Conservation (phyloP, 2,888 invertebrate species). For the Caenorhabditis uteleia region DNA sequence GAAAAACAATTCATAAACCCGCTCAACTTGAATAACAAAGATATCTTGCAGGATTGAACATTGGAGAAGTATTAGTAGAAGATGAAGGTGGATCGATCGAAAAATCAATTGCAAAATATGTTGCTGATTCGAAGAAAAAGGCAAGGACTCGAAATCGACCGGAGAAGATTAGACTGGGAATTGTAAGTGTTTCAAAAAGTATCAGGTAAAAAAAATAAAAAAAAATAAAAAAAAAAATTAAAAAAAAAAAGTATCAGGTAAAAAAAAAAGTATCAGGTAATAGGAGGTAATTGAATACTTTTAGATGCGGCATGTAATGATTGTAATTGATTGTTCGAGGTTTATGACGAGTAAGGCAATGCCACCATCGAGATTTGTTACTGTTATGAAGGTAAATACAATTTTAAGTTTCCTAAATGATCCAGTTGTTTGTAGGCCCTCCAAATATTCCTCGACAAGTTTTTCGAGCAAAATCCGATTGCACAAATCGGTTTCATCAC, state of each 20-base stretch:
- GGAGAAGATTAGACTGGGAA: conserved; percentile 84
- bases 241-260: background rate
- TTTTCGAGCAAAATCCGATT: conserved; percentile 97
- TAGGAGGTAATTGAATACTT: conserved; percentile 13
- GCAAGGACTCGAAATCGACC: conserved; percentile 71
- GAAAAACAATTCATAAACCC: background rate
- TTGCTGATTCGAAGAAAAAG: conserved; percentile 83
- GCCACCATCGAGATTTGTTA: conserved; percentile 79
- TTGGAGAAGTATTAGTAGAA: conserved; percentile 87
- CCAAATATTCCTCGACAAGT: conserved; percentile 92
- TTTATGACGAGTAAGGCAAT: conserved; percentile 93
- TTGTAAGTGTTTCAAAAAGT: conserved; percentile 73
- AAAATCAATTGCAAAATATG: conserved; percentile 86
- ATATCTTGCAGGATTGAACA: conserved; percentile 61
- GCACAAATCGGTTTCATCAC: conserved; percentile 92
- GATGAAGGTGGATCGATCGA: conserved; percentile 92
- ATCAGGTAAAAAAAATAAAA: background rate
- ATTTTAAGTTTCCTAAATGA: background rate
- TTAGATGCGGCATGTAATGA: conserved; percentile 89
- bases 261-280: background rate
- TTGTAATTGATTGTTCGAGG: conserved; percentile 90
- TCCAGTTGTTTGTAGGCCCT: conserved; percentile 76
- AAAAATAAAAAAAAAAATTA: background rate
- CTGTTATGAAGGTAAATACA: conserved; percentile 40
- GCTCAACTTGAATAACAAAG: no score